These are phyloP conservation scores for Xylocopa sonorina DNA, from an alignment of 1,140 invertebrate species.

Conservation along the genomic window DNA sequence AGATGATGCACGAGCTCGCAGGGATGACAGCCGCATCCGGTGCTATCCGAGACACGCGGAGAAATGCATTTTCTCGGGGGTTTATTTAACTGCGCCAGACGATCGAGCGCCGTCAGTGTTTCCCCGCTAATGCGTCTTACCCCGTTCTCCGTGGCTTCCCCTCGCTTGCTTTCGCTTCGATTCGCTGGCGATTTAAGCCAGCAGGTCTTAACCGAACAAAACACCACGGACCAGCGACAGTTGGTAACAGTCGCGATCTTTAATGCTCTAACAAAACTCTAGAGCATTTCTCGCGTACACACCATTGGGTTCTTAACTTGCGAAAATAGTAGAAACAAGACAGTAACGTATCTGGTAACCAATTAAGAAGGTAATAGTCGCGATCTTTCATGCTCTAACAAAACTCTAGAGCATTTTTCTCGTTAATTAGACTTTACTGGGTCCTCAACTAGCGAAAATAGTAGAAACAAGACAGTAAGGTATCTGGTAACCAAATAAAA, in stretches of 20 bases:
- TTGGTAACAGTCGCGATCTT: not conserved
- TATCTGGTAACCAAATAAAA: too few species aligned
- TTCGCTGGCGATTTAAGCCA: not conserved
- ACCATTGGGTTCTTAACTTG: too few species aligned
- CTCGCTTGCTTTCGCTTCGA: not conserved
- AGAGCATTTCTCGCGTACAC: too few species aligned
- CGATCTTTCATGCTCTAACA: too few species aligned
- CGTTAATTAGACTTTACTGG: too few species aligned
- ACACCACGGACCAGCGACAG: not conserved
- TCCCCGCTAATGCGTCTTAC: conserved; percentile 58
- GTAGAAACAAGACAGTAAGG: too few species aligned
- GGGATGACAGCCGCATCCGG: conserved; percentile 70
- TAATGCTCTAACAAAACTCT: too few species aligned
- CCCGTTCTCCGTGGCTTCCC: not conserved
- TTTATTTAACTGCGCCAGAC: conserved; percentile 69
- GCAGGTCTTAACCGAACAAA: not conserved
- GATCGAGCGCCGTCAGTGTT: conserved; percentile 62
- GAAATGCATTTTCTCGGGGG: conserved; percentile 64
- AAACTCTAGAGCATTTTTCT: too few species aligned
- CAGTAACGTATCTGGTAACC: too few species aligned
- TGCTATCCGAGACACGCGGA: conserved; percentile 46
- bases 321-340: too few species aligned
- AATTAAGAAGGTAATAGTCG: too few species aligned
- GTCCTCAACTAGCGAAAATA: too few species aligned
- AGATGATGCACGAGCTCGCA: conserved; percentile 69